Evolutionary conservation across 2,888 invertebrate genomes (phyloP), one percentile per base, ranked within the genome.

Genomic region (Cheilosia grossa): DNA sequence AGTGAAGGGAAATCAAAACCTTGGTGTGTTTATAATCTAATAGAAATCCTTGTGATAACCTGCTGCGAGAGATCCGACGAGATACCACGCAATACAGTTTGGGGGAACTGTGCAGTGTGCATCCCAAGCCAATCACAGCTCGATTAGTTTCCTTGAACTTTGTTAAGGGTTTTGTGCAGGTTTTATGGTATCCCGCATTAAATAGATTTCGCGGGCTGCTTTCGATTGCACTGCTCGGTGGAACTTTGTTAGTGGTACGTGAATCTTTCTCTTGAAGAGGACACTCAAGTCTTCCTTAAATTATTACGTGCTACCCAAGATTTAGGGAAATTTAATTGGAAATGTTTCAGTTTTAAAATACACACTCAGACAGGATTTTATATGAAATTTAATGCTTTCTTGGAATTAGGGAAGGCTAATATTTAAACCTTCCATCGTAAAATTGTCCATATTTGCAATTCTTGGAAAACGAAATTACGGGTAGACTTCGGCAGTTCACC

Each of bases 61-160:
- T 10, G 49, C 27, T 40, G 58, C 24, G 30, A 17, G 42, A 69
- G 67, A 54, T 69, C 53, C 77, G 47, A 10, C 44, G 9, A 58
- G 27, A 66, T 66, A 47, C 56, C 58, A 27, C 13, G 51, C 51
- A 44, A 37, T 51, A n/a, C 24, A 21, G 61, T 27, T 59, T 10
- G 5, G 42, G 51, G 67, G 51, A 19, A 47, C 10, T 69, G 13
- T 30, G 15, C 4, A 30, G 44, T 27, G 19, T 6, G 15, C 2
- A 40, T 54, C 78, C 44, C 40, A 40, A 78, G 56, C 78, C 78
- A 78, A 78, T 78, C 70, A 58, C 56, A 56, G 56, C 51, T 19
- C 49, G 63, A 78, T 63, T 70, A 78, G 70, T 56, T 70, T 63
- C 56, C 56, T 49, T 70, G 63, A 78, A 72, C 63, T 63, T 51